Conservation (phyloP, 2,888 invertebrate genomes). For the Sminthurinus aureus region DNA sequence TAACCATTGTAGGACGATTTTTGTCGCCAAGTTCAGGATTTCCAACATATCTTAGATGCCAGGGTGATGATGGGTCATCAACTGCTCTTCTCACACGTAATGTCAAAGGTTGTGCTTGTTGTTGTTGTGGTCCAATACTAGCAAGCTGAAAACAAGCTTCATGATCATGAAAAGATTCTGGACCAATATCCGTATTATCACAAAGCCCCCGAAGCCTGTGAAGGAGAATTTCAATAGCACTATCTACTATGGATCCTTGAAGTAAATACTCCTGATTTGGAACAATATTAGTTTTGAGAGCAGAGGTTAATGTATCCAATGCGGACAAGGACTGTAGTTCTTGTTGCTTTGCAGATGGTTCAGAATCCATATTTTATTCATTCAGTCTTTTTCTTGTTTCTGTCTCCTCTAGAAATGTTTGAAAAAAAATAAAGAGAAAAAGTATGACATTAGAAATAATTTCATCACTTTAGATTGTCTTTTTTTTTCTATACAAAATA, state of each 20-base stretch:
- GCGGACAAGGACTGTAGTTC: constrained; percentile 65
- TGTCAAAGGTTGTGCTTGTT: constrained; percentile 69
- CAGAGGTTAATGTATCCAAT: constrained; percentile 79
- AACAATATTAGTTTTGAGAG: constrained; percentile 81
- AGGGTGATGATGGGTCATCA: constrained; percentile 83
- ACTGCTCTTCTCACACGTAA: constrained; percentile 84
- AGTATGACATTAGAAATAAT: no score
- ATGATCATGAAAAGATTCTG: constrained; percentile 86
- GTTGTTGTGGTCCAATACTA: constrained; percentile 16
- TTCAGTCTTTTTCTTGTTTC: neutral
- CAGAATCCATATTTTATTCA: constrained; percentile 28
- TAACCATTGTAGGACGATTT: constrained; percentile 85
- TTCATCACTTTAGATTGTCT: neutral
- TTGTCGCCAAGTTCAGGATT: constrained; percentile 71
- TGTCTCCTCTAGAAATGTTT: no score
- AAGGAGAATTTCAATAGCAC: constrained; percentile 86
- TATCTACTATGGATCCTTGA: constrained; percentile 92
- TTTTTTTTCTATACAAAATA: neutral
- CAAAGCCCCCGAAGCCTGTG: constrained; percentile 90
- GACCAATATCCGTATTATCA: constrained; percentile 89
- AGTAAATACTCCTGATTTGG: constrained; percentile 93
- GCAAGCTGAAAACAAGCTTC: constrained; percentile 48
- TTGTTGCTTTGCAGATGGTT: constrained; percentile 56
- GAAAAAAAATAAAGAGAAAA: no score
- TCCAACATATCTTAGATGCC: constrained; percentile 81